Evolutionary conservation across 2,888 invertebrate genomes (phyloP).

Genomic region (Philhelius pedissequus): DNA sequence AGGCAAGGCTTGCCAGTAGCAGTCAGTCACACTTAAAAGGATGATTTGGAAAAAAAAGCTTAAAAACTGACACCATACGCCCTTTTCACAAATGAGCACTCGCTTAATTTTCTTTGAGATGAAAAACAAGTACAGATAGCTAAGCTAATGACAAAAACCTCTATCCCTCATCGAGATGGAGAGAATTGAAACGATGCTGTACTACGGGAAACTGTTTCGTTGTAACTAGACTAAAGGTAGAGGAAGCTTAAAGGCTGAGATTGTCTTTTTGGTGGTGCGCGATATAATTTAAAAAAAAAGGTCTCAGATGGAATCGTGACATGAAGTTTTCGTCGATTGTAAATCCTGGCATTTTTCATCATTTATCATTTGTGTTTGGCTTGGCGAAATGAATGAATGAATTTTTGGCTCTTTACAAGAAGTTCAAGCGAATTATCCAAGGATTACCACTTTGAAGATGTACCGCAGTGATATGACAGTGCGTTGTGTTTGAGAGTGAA

Average conservation of each 20-base stretch:
- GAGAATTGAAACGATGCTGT: no score
- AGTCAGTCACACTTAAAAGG: conserved; percentile 24
- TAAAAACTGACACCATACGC: conserved; percentile 42
- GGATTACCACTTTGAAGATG: conserved; percentile 61
- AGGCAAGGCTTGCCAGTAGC: conserved; percentile 16
- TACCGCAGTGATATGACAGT: conserved; percentile 20
- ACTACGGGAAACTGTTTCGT: neutral
- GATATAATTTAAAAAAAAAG: conserved; percentile 60
- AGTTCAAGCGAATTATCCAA: conserved; percentile 56
- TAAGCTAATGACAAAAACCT: conserved; percentile 59
- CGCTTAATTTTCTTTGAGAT: conserved; percentile 31
- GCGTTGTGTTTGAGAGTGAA: neutral
- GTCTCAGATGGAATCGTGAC: conserved; percentile 67
- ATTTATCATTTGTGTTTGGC: conserved; percentile 77
- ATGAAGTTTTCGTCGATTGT: conserved; percentile 74
- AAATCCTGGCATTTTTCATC: conserved; percentile 79
- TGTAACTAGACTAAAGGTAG: neutral
- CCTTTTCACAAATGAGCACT: conserved; percentile 34
- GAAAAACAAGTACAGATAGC: no score
- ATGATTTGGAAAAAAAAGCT: conserved; percentile 23
- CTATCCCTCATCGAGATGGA: conserved; percentile 25
- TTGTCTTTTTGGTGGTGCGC: conserved; percentile 47
- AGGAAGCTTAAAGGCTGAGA: conserved; percentile 2
- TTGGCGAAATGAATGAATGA: conserved; percentile 38
- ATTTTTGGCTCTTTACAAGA: conserved; percentile 60